Evolutionary conservation across 2,797 vertebrate species (phyloP), one percentile per base, ranked within the genome.

Genomic region (Apogon hyalosoma): DNA sequence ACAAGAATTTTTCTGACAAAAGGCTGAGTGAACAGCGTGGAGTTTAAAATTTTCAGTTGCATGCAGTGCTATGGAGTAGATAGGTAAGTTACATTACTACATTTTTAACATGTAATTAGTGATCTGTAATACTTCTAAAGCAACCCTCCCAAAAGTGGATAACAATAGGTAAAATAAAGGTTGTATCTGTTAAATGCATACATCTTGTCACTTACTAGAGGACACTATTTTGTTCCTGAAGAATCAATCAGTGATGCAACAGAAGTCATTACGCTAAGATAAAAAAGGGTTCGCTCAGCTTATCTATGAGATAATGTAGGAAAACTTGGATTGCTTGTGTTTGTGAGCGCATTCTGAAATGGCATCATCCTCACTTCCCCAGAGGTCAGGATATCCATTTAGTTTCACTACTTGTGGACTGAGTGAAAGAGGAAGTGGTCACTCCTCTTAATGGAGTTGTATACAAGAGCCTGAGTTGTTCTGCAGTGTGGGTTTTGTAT

Each of bases 361-460:
- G 2, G 11, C 73, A 56, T 56, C 68, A 69, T 63, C 75, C 46
- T 69, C 55, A 13, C 75, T 73, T 78, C 79, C 82, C 83, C 65
- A 60, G 86, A 84, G 83, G 80, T 84, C 84, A 77, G 80, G 57
- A 74, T 79, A 85, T 84, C 87, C 80, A 87, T 91, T 92, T 90
- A 87, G 85, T 83, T 84, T 82, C 83, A 87, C 83, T 87, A 57
- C 84, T 85, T 85, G 79, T 67, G 85, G 86, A 91, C 51, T 83
- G 84, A 86, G 87, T 78, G 83, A 82, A 79, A 84, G 77, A 79
- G 86, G 87, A 89, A 91, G 88, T 86, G 86, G 86, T 88, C 76
- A 77, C 68, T 73, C 46, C 53, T 77, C 74, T 80, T 91, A 89
- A 89, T 91, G 81, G 87, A 90, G 83, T 68, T 78, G 70, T 80